Evolutionary conservation across 2,888 invertebrate genomes (phyloP).

Genomic region (Tenodera sinensis): DNA sequence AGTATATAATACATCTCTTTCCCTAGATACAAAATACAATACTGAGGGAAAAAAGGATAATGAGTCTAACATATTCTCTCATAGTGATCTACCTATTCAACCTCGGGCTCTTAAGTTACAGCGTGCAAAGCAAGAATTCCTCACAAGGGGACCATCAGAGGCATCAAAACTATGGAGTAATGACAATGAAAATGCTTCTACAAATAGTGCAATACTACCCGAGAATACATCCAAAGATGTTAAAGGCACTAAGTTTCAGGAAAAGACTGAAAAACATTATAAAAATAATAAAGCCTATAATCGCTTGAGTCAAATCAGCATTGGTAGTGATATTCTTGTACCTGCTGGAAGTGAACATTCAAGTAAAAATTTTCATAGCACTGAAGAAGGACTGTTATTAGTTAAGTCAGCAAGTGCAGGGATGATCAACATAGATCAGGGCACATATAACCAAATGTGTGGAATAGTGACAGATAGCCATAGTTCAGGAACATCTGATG

Average conservation of each 20-base stretch:
- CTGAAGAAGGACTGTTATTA: slow-evolving; percentile 39
- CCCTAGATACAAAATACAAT: not conserved
- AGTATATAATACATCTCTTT: not conserved
- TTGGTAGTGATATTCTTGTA: slow-evolving; percentile 56
- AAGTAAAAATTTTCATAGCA: not conserved
- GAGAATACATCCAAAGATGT: no score
- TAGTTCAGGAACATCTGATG: not conserved
- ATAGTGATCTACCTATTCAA: slow-evolving; percentile 12
- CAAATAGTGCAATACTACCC: not conserved
- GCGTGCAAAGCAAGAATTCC: slow-evolving; percentile 69
- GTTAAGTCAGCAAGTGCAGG: slow-evolving; percentile 72
- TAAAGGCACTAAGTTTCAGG: no score
- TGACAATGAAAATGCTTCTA: slow-evolving; percentile 26
- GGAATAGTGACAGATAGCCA: not conserved
- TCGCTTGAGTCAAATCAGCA: slow-evolving; percentile 51
- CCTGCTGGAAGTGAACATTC: slow-evolving; percentile 34
- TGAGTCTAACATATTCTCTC: not conserved
- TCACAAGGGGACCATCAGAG: slow-evolving; percentile 48
- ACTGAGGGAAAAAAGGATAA: not conserved
- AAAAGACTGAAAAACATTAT: no score
- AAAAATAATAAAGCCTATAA: not conserved
- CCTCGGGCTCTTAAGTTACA: slow-evolving; percentile 57
- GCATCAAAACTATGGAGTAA: slow-evolving; percentile 30
- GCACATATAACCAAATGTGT: slow-evolving; percentile 49
- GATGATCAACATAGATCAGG: slow-evolving; percentile 67